Evolutionary conservation across 2,113 vertebrate genomes (phyloP).

Genomic region (Gopherus evgoodei): DNA sequence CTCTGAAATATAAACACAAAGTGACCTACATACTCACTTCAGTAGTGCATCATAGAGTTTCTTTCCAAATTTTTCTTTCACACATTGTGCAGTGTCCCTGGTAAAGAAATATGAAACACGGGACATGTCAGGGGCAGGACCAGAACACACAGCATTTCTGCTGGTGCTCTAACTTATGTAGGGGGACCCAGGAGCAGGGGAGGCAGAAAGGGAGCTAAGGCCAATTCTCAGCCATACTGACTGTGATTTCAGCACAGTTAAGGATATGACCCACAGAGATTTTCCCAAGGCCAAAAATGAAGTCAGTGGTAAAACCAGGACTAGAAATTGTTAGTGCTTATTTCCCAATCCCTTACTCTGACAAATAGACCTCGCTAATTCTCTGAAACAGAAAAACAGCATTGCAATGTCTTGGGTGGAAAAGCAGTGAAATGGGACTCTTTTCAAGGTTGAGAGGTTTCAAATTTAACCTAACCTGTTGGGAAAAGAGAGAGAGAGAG

Average conservation of each 20-base stretch:
- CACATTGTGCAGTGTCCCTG: constrained; percentile 93
- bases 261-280: not conserved
- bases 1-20: not conserved
- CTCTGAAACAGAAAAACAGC: not conserved
- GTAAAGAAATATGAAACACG: not conserved
- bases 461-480: not conserved
- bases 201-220: not conserved
- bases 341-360: not conserved
- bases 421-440: not conserved
- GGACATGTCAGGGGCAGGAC: not conserved
- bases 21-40: constrained; percentile 79
- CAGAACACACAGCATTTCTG: not conserved
- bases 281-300: not conserved
- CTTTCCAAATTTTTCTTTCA: constrained; percentile 98
- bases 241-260: not conserved
- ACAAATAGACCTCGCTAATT: not conserved
- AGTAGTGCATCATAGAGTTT: constrained; percentile 93
- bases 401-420: not conserved
- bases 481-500: not conserved
- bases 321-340: not conserved
- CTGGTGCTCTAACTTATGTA: not conserved
- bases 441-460: not conserved
- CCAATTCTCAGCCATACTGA: not conserved
- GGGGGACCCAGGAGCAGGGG: not conserved
- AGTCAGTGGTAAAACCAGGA: not conserved